Evolutionary conservation across 2,888 invertebrate species (phyloP).

Genomic region (Eutolmus rufibarbis): DNA sequence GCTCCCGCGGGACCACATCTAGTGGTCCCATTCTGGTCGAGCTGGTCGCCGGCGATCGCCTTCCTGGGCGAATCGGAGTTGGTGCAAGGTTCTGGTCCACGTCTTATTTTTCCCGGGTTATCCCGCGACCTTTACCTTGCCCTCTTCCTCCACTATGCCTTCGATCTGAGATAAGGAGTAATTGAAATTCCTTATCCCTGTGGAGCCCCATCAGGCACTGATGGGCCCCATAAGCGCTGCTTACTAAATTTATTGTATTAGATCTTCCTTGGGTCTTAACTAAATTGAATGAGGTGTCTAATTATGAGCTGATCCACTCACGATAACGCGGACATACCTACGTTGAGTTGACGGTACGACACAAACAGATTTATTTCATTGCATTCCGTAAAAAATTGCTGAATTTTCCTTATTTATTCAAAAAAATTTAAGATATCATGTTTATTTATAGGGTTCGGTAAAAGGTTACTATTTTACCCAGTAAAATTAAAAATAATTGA

Average conservation of each 20-base stretch:
- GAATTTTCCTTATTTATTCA: too few species aligned
- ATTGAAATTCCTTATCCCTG: constrained; percentile 22
- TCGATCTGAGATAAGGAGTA: constrained; percentile 13
- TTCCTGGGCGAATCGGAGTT: neutral
- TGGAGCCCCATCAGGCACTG: neutral
- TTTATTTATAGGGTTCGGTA: too few species aligned
- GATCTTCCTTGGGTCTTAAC: neutral
- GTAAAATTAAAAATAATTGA: too few species aligned
- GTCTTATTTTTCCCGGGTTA: neutral
- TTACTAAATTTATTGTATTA: constrained; percentile 29
- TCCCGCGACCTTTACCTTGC: constrained; percentile 13
- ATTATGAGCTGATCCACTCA: constrained; percentile 14
- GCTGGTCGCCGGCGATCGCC: neutral
- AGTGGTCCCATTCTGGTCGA: neutral
- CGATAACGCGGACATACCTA: neutral
- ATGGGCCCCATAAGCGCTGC: neutral
- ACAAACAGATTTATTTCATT: neutral
- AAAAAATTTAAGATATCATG: too few species aligned
- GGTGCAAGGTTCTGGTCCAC: neutral
- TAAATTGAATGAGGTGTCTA: constrained; percentile 36
- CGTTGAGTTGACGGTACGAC: neutral
- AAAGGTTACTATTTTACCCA: too few species aligned
- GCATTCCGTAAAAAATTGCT: too few species aligned
- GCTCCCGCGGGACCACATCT: neutral
- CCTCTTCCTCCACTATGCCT: neutral